phyloP scores from a whole-genome alignment of 2,113 vertebrate genomes.

The Phyllopteryx taeniolatus region DNA sequence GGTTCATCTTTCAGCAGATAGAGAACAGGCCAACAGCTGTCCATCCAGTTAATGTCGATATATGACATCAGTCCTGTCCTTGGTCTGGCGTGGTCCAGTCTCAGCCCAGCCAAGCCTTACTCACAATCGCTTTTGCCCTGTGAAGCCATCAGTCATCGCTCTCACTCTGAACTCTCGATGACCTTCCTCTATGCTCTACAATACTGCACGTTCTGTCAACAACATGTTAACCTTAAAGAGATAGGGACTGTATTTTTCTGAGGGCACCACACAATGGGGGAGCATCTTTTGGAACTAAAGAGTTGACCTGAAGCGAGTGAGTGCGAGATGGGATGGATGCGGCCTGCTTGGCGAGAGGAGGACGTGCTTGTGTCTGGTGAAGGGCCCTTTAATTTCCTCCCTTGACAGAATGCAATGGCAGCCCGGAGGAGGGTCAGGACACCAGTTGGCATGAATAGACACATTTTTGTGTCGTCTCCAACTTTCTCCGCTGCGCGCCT shows the following conservation, averaged over 20 bases:
- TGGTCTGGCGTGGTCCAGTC: constrained; percentile 21
- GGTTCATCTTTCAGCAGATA: constrained; percentile 15
- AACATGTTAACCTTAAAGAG: constrained; percentile 66
- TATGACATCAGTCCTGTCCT: constrained; percentile 23
- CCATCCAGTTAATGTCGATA: constrained; percentile 19
- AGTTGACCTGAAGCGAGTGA: constrained; percentile 23
- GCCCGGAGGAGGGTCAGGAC: constrained; percentile 73
- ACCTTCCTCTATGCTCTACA: constrained; percentile 80
- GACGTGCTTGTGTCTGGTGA: constrained; percentile 51
- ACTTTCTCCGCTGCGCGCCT: constrained; percentile 63
- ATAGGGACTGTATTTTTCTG: constrained; percentile 33
- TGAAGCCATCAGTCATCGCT: constrained; percentile 79
- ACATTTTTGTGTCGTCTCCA: constrained; percentile 73
- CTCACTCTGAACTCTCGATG: constrained; percentile 83
- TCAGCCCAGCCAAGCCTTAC: constrained; percentile 63
- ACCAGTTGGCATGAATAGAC: constrained; percentile 72
- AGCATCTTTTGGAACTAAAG: constrained; percentile 18
- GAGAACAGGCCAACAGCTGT: constrained; percentile 3
- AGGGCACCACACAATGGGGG: constrained; percentile 5
- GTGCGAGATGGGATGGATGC: constrained; percentile 8
- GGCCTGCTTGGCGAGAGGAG: constrained; percentile 28
- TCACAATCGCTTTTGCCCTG: constrained; percentile 68
- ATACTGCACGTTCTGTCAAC: constrained; percentile 71
- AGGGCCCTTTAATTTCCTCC: constrained; percentile 66
- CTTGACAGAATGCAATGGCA: constrained; percentile 70